Evolutionary conservation across 1,140 invertebrate genomes (phyloP), one percentile per base, ranked within the genome.

Genomic region (Musca domestica): DNA sequence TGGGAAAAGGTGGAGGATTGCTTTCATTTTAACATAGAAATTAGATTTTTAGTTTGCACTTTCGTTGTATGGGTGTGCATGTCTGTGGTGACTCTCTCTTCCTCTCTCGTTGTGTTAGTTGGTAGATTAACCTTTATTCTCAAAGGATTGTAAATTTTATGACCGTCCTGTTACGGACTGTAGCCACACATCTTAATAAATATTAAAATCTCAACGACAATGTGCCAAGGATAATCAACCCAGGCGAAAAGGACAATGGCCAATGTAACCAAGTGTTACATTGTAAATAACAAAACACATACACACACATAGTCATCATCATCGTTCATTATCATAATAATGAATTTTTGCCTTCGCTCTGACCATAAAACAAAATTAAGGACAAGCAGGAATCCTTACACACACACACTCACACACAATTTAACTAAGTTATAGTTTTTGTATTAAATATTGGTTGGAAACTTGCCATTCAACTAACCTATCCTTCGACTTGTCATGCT

Each of bases 401-500:
- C 34, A 25, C 22, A 61, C 1, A 51, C 17, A 61, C 10, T 2
- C 34, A 9, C 34, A 41, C 34, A 41, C 4, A 41, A 30, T 12
- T 41, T 10, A 41, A 41, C 10, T 12, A 10, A 41, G 10, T 41
- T 7, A 30, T 58, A 58, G 17, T 61, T 34, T 25, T 41, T 9
- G 30, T 22, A 34, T 61, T 41, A 34, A 61, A 27, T 61, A 61
- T 17, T 41, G 10, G 25, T 61, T 61, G 56, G 20, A 61, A 61
- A 70, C 69, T 70, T 70, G 69, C 69, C 69, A 70, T 70, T 70
- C 69, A 65, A 69, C 89, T 88, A 81, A 92, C 91, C 90, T 90
- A 80, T 89, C 88, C 74, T 93, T 92, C 78, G 88, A 87, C 76
- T 92, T 92, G 82, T 90, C 88, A 74, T 90, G 86, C 46, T 90